Conservation (phyloP, 23 tunicate species). For the Halocynthia roretzi region DNA sequence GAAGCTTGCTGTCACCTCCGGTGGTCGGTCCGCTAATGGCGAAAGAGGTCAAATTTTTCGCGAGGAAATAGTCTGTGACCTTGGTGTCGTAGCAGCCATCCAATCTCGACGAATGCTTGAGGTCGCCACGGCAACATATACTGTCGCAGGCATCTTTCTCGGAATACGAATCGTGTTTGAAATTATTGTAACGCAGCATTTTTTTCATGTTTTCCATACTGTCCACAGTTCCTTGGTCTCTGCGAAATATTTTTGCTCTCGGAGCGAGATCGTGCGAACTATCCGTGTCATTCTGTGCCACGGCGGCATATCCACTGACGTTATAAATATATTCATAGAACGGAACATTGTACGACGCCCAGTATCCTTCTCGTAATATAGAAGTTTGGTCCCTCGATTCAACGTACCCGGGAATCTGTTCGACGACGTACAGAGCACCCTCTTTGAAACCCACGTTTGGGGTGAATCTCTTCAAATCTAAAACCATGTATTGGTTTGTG, state of each 20-base stretch:
- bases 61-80: constrained; percentile 12
- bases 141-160: constrained; percentile 23
- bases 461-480: constrained; percentile 9
- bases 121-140: constrained; percentile 37
- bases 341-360: constrained; percentile 44
- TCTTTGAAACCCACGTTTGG: constrained; percentile 14
- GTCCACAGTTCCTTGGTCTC: constrained; percentile 14
- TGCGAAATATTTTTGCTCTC: constrained; percentile 31
- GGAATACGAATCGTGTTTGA: constrained; percentile 11
- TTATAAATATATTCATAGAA: constrained; percentile 22
- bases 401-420: constrained; percentile 32
- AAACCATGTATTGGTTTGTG: constrained; percentile 35
- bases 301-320: constrained; percentile 26
- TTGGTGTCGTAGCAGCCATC: constrained; percentile 36
- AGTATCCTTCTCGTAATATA: constrained; percentile 28
- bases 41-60: constrained; percentile 7
- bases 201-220: constrained; percentile 13
- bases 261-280: constrained; percentile 37
- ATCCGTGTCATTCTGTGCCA: constrained; percentile 12
- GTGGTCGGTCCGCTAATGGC: constrained; percentile 28
- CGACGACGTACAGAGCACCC: constrained; percentile 29
- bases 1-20: constrained; percentile 14
- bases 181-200: constrained; percentile 25
- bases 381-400: constrained; percentile 23
- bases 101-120: not conserved